A percentile compares a stretch with the other conserved stretches of the same genome.
phyloP scores from a whole-genome alignment of 2,113 vertebrate genomes.

The Heptranchias perlo region DNA sequence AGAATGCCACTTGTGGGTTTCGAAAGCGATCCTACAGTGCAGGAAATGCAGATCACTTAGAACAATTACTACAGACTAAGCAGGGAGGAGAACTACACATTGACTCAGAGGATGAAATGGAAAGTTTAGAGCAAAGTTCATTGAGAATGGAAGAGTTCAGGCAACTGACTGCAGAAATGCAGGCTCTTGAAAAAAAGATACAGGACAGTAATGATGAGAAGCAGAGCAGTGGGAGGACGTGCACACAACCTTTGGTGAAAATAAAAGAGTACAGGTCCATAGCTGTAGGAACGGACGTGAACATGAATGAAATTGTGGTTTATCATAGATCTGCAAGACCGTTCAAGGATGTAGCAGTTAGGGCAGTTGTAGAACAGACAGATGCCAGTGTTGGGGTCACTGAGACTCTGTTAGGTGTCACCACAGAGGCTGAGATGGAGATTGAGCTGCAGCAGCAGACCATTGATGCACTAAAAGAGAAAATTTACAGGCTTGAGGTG shows the following conservation, averaged over 20 bases:
- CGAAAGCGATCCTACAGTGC: constrained; percentile 88
- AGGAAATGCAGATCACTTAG: constrained; percentile 81
- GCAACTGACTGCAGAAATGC: constrained; percentile 84
- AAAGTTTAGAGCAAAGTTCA: constrained; percentile 66
- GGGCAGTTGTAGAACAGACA: constrained; percentile 58
- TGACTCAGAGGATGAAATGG: constrained; percentile 69
- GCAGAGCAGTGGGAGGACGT: constrained; percentile 43
- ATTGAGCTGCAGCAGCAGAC: constrained; percentile 90
- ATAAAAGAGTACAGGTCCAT: constrained; percentile 61
- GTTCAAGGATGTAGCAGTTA: constrained; percentile 62
- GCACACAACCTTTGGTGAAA: constrained; percentile 43
- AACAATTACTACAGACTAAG: constrained; percentile 58
- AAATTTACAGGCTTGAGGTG: constrained; percentile 85
- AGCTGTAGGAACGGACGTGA: constrained; percentile 72
- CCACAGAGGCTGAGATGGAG: constrained; percentile 75
- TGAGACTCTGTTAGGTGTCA: constrained; percentile 83
- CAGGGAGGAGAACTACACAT: constrained; percentile 78
- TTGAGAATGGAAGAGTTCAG: constrained; percentile 82
- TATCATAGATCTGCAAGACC: constrained; percentile 51
- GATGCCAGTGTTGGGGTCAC: constrained; percentile 69
- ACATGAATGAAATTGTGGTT: constrained; percentile 63
- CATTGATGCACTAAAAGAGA: constrained; percentile 84
- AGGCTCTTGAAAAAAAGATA: constrained; percentile 81
- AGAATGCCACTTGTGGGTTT: constrained; percentile 55
- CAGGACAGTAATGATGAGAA: constrained; percentile 60